Base-by-base conservation (phyloP, 2,797 vertebrate species). In the Takifugu ocellatus region DNA sequence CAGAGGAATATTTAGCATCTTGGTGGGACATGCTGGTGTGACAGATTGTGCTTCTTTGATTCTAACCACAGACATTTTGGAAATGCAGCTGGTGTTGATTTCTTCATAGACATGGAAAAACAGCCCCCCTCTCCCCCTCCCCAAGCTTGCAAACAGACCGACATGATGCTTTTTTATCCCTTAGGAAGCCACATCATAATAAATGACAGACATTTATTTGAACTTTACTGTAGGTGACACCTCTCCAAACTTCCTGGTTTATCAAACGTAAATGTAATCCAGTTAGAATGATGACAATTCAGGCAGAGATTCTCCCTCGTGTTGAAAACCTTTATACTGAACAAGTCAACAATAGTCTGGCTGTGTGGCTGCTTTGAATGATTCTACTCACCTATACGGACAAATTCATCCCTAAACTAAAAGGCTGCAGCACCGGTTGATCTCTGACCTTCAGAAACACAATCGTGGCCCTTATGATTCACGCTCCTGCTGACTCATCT, bases 361-460 rank as follows among this genome's bases (percentile, higher is more conserved):
- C 4, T 5, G 27, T 29, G 12, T 12, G 12, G 36, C 36, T 39
- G 36, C 14, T 14, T 39, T 4, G 3, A 14, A 39, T 39, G 36
- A 39, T 33, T 33, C 7, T 33, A 9, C 3, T 33, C 7, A 33
- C 31, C 4, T 33, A 33, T 10, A 9, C 3, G 36, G 36, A 39
- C 36, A 33, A 33, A 12, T 39, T 39, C 36, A 11, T 10, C 36
- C 14, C 36, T 14, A 3, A 3, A 14, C 36, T 39, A 9, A 33
- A 33, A 33, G 31, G 31, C 31, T 10, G 31, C 4, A 14, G 36
- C 36, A 12, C 36, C 14, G 36, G 11, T 14, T 4, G 5, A 3
- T 2, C 36, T 39, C 36, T 3, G 10, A 39, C 8, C 9, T 47
- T 55, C 4, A 47, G 42, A 56, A 49, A 56, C 56, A 51, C 59